Evolutionary conservation across 2,113 vertebrate genomes (phyloP).

Genomic region (Odontophorus gujanensis): DNA sequence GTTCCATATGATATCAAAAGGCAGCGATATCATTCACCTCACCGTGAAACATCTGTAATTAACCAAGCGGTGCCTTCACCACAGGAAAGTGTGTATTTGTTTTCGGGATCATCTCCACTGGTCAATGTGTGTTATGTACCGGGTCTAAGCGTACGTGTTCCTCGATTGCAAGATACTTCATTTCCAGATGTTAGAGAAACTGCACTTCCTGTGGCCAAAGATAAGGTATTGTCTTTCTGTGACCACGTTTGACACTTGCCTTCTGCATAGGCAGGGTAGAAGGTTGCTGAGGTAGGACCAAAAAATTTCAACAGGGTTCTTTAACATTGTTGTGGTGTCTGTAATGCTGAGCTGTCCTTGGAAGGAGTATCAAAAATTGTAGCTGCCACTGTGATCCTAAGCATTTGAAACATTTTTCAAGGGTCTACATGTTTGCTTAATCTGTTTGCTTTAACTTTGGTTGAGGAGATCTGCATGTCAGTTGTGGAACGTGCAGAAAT

Average conservation of each 20-base stretch:
- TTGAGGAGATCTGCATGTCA: neutral
- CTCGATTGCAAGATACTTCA: slow-evolving; percentile 60
- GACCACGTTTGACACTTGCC: neutral
- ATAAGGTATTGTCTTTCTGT: slow-evolving; percentile 82
- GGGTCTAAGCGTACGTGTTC: slow-evolving; percentile 50
- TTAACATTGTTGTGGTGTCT: neutral
- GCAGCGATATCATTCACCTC: slow-evolving; percentile 78
- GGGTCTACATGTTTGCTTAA: neutral
- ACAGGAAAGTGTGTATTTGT: slow-evolving; percentile 54
- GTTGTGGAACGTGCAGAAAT: neutral
- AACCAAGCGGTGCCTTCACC: slow-evolving; percentile 78
- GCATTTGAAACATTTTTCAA: neutral
- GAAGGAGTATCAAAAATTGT: neutral
- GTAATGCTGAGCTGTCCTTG: neutral
- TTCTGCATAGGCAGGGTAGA: neutral
- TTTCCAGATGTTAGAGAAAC: slow-evolving; percentile 53
- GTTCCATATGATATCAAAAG: slow-evolving; percentile 79
- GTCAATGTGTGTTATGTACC: slow-evolving; percentile 7
- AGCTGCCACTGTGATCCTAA: rapidly evolving
- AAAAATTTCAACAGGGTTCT: neutral
- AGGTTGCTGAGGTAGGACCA: neutral
- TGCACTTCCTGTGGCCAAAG: slow-evolving; percentile 76
- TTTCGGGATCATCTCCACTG: slow-evolving; percentile 30
- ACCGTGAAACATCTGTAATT: slow-evolving; percentile 52
- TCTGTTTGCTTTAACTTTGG: neutral